phyloP scores from a whole-genome alignment of 2,797 vertebrate species.

The Macropodus opercularis region DNA sequence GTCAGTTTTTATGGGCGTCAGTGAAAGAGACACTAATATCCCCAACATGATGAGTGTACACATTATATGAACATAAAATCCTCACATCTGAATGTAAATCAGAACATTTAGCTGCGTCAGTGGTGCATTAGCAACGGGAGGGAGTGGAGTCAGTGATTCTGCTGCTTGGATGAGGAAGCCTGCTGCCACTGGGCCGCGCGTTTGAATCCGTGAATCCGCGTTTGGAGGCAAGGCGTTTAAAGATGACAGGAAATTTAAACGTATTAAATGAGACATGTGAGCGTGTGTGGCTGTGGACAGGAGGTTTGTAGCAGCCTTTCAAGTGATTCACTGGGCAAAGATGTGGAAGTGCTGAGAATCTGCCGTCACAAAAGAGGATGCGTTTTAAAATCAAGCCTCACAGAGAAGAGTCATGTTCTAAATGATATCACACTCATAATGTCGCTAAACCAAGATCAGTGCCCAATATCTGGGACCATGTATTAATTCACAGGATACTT shows the following conservation, averaged over 20 bases:
- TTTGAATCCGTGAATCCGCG: conserved; percentile 51
- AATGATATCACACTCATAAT: conserved; percentile 3
- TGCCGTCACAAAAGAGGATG: conserved; percentile 24
- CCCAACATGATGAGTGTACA: conserved; percentile 52
- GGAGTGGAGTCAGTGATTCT: conserved; percentile 41
- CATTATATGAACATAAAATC: conserved; percentile 48
- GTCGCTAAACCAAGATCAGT: conserved; percentile 5
- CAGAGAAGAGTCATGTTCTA: conserved; percentile 14
- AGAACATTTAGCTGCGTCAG: conserved; percentile 44
- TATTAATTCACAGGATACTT: conserved; percentile 16
- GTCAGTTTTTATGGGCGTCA: conserved; percentile 56
- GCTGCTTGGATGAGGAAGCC: conserved; percentile 48
- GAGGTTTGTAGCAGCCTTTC: conserved; percentile 37
- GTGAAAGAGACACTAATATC: conserved; percentile 63
- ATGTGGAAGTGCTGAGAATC: conserved; percentile 13
- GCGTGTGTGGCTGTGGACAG: conserved; percentile 18
- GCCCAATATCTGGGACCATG: conserved; percentile 3
- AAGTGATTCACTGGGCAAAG: conserved; percentile 48
- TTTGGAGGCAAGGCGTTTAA: conserved; percentile 30
- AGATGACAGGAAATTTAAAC: conserved; percentile 48
- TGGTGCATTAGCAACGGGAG: conserved; percentile 41
- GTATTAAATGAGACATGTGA: conserved; percentile 39
- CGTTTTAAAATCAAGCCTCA: conserved; percentile 30
- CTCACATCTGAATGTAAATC: conserved; percentile 61
- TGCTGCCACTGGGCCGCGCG: conserved; percentile 32